Evolutionary conservation across 2,113 vertebrate species (phyloP).

Genomic region (Antechinus flavipes): DNA sequence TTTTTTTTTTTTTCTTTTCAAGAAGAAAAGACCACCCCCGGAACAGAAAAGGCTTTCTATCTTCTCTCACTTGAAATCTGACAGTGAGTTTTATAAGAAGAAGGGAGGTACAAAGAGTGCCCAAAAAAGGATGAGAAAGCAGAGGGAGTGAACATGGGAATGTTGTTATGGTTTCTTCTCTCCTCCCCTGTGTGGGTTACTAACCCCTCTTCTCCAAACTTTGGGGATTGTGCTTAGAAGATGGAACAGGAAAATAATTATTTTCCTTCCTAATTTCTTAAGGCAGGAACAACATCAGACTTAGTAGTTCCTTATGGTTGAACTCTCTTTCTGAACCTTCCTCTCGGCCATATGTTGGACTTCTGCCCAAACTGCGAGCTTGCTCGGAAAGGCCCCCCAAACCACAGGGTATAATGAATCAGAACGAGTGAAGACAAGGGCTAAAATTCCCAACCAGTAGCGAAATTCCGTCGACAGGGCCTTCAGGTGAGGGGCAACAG

Average conservation of each 20-base stretch:
- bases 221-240: conserved; percentile 66
- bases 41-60: conserved; percentile 80
- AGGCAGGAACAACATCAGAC: conserved; percentile 49
- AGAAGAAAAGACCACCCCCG: conserved; percentile 81
- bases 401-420: conserved; percentile 42
- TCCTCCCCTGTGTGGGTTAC: neutral
- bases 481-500: conserved; percentile 20
- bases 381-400: conserved; percentile 27
- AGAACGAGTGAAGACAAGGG: neutral
- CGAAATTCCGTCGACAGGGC: fast-evolving
- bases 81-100: conserved; percentile 68
- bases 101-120: conserved; percentile 70
- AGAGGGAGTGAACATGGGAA: conserved; percentile 63
- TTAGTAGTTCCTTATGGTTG: neutral
- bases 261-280: conserved; percentile 68
- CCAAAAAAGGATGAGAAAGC: conserved; percentile 71
- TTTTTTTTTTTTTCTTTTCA: conserved; percentile 5
- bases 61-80: conserved; percentile 69
- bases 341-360: conserved; percentile 36
- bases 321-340: conserved; percentile 28
- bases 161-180: conserved; percentile 68
- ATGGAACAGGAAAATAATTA: conserved; percentile 73
- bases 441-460: conserved; percentile 23
- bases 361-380: neutral
- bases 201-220: conserved; percentile 66